Conservation (phyloP, 1,140 invertebrate genomes). For the Diuraphis noxia region DNA sequence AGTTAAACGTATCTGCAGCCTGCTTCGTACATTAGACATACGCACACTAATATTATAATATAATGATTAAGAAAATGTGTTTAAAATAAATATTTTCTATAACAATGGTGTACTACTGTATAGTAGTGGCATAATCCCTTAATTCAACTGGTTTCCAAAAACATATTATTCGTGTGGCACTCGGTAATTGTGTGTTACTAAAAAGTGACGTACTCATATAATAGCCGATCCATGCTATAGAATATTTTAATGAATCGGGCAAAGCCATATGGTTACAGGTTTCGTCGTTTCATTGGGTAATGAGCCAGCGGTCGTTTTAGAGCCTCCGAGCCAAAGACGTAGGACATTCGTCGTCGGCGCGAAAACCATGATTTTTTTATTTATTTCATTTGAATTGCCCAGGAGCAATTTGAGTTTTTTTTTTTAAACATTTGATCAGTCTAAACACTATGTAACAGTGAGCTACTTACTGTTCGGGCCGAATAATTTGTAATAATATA, state of each 20-base stretch:
- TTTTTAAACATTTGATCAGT: background rate
- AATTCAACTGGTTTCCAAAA: slow-evolving; percentile 9
- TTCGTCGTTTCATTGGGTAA: slow-evolving; percentile 1
- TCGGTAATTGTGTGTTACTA: background rate
- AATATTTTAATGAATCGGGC: background rate
- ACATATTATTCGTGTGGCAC: background rate
- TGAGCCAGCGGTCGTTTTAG: background rate
- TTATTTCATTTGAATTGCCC: background rate
- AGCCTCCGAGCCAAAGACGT: background rate
- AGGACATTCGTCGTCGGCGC: background rate
- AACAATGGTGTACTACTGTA: background rate
- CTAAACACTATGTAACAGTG: background rate
- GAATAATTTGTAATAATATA: background rate
- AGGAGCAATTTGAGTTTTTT: background rate
- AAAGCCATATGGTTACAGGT: background rate
- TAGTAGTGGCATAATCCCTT: background rate
- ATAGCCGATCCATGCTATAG: background rate
- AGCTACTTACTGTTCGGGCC: background rate
- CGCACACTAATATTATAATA: background rate
- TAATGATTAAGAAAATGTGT: background rate
- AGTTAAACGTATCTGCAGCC: background rate
- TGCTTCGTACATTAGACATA: background rate
- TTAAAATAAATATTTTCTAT: background rate
- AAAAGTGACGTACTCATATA: background rate
- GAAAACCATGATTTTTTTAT: background rate